These are phyloP conservation scores for Anarhynchus alexandrinus DNA, from an alignment of 2,113 vertebrate genomes.

Conservation along the genomic window DNA sequence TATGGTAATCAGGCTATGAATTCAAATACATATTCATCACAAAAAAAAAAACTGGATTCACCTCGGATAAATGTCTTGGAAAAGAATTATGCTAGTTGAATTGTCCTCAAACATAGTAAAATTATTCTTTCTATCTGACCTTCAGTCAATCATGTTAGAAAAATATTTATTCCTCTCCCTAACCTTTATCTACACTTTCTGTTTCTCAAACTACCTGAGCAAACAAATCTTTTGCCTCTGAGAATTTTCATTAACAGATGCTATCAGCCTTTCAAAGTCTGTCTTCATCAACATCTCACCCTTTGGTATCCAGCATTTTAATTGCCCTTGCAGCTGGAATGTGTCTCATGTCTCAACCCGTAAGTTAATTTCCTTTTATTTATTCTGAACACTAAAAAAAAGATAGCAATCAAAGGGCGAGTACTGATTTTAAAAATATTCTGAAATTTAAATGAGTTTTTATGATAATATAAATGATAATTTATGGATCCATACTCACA, in stretches of 20 bases:
- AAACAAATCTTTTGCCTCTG: conserved; percentile 46
- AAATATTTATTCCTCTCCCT: conserved; percentile 44
- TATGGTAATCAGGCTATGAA: conserved; percentile 60
- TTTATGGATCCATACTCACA: conserved; percentile 38
- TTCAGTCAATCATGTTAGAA: conserved; percentile 50
- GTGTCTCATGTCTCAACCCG: neutral
- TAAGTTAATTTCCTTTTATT: conserved; percentile 56
- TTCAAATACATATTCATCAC: conserved; percentile 52
- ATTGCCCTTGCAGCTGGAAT: conserved; percentile 49
- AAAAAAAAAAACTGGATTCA: neutral
- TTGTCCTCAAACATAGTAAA: conserved; percentile 29
- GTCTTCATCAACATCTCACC: conserved; percentile 40
- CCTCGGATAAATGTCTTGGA: neutral
- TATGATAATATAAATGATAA: conserved; percentile 43
- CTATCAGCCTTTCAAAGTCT: conserved; percentile 50
- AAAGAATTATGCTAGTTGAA: conserved; percentile 15
- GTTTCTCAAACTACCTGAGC: conserved; percentile 39
- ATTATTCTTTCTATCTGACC: conserved; percentile 44
- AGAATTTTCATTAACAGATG: conserved; percentile 57
- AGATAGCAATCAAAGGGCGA: conserved; percentile 37
- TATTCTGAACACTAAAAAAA: conserved; percentile 38
- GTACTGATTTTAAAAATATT: conserved; percentile 2
- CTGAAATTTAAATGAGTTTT: conserved; percentile 63
- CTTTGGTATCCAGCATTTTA: conserved; percentile 50
- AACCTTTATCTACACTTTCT: conserved; percentile 38